Base-by-base conservation (phyloP, 2,797 vertebrate species). In the Potorous gilbertii region DNA sequence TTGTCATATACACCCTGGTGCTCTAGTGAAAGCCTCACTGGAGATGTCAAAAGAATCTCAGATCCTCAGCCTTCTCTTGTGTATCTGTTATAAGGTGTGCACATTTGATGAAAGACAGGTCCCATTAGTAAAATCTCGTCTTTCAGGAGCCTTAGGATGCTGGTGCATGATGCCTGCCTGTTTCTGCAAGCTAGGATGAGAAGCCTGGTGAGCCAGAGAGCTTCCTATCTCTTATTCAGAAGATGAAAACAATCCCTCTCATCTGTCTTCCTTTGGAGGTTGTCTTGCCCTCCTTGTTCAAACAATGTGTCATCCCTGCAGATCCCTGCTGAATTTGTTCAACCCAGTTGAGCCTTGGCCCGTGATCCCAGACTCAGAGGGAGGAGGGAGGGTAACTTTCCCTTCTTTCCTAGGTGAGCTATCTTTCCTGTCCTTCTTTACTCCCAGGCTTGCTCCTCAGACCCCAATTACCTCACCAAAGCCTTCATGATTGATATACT, bases 41-140 rank as follows among this genome's bases (percentile, higher is more conserved):
- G 74, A 81, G 27, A 14, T 34, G 81, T 40, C 18, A 56, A 90
- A 13, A 50, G 40, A 34, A 97, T 96, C 95, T 96, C 89, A 91
- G 90, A 95, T 97, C 96, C 92, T 62, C 0, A 0, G 56, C 95
- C 95, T 95, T 40, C 55, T 93, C 52, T n/a, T 96, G 93, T 97
- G 94, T n/a, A 18, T 95, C 89, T 56, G 91, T 90, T 59, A 29
- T 52, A 66, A 31, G 93, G 90, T 94, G 92, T 34, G 93, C 62
- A 95, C 94, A 95, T 62, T 92, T 91, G 56, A 94, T 93, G 94
- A 96, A 55, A 92, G 56, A 95, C 87, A 91, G 91, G 81, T 96
- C 81, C 97, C 95, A 96, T 95, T 96, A 96, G 56, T 2, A n/a
- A 66, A n/a, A 55, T 90, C 0, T 0, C 62, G 91, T 96, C 55